Evolutionary conservation across 2,797 vertebrate species (phyloP).

Genomic region (Hoplostethus atlanticus): DNA sequence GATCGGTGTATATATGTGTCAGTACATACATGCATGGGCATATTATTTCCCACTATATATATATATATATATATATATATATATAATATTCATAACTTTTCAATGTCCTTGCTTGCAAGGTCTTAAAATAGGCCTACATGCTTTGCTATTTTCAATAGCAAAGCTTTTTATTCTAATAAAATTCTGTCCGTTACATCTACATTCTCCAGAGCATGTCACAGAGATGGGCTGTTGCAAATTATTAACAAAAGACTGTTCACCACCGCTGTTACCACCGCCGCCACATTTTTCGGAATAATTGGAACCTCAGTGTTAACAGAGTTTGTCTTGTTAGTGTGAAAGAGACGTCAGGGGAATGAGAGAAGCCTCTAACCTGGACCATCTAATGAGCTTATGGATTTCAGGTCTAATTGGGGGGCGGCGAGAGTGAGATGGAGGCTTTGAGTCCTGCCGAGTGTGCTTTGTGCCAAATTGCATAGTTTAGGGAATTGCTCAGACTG

Average conservation of each 20-base stretch:
- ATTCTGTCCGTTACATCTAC: conserved; percentile 11
- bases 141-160: neutral
- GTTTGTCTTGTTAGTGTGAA: conserved; percentile 75
- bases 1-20: too few species aligned
- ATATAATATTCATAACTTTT: neutral
- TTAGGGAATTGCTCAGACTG: conserved; percentile 33
- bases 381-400: conserved; percentile 80
- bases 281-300: conserved; percentile 70
- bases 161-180: conserved; percentile 12
- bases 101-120: neutral
- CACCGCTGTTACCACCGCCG: conserved; percentile 31
- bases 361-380: conserved; percentile 59
- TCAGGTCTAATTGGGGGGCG: conserved; percentile 72
- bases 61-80: too few species aligned
- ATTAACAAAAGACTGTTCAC: conserved; percentile 46
- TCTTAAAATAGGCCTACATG: neutral
- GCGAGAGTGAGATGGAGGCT: conserved; percentile 42
- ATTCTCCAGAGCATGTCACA: conserved; percentile 23
- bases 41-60: neutral
- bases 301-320: conserved; percentile 68
- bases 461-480: conserved; percentile 31
- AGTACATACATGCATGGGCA: too few species aligned
- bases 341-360: conserved; percentile 55
- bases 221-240: conserved; percentile 41
- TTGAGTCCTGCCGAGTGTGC: conserved; percentile 29